A percentile compares a stretch with the other conserved stretches of the same genome.
Evolutionary conservation across 1,140 invertebrate species (phyloP).

Genomic region (Pomacea maculata): DNA sequence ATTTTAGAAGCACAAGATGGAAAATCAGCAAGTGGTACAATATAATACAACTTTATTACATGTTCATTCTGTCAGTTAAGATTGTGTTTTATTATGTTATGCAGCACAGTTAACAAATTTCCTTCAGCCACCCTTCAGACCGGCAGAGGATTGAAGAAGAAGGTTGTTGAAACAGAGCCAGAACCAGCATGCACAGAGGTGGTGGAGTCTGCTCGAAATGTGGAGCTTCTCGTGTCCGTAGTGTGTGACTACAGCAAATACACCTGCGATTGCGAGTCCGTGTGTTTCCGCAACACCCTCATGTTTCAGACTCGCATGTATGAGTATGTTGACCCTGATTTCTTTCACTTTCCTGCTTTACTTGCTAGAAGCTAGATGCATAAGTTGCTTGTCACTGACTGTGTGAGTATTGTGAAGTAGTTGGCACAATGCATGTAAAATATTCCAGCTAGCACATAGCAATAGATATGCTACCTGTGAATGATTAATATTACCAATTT

Average conservation of each 20-base stretch:
- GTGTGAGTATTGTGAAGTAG: no score
- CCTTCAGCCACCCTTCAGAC: constrained; percentile 31
- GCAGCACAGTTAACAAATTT: constrained; percentile 28
- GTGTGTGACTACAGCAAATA: constrained; percentile 61
- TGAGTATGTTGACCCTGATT: constrained; percentile 51
- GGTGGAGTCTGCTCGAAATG: constrained; percentile 47
- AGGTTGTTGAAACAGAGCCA: constrained; percentile 63
- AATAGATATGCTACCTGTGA: no score
- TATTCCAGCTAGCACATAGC: no score
- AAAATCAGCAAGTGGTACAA: no score
- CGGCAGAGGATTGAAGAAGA: constrained; percentile 54
- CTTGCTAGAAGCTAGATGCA: no score
- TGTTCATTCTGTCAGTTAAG: constrained; percentile 25
- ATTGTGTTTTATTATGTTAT: no score
- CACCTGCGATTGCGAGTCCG: constrained; percentile 54
- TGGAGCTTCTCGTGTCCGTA: constrained; percentile 61
- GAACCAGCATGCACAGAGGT: constrained; percentile 61
- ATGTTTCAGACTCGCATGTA: constrained; percentile 65
- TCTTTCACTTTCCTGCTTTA: no score
- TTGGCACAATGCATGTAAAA: no score
- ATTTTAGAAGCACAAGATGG: no score
- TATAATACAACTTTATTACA: constrained; percentile 2
- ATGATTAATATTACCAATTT: no score
- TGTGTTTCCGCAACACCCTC: constrained; percentile 63
- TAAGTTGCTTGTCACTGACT: no score